Evolutionary conservation across 2,113 vertebrate genomes (phyloP), one percentile per base, ranked within the genome.

Genomic region (Myanophis thanlyinensis): DNA sequence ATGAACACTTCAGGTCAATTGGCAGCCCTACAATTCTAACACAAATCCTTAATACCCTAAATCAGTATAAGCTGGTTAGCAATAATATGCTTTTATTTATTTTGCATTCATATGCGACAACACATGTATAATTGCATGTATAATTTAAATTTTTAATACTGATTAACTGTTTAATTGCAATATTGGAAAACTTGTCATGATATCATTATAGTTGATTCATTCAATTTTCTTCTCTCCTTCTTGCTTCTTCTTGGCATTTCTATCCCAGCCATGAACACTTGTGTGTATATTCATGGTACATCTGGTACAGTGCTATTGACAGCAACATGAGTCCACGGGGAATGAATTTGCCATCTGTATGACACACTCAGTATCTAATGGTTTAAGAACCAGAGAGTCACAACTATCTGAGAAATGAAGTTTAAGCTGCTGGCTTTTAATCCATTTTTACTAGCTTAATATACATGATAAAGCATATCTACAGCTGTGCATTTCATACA

Each of bases 251-350:
- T 52, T 46, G 84, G 91, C 93, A 94, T 96, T 97, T 95, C 95
- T 54, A 95, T 95, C 96, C 93, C 59, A 95, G 59, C 54, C 93
- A 91, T 3, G 48, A 96, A 1, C 73, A 86, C 59, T 95, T 87
- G 85, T 95, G 93, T 91, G 93, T 91, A 94, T 46, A 92, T 95
- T 96, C 93, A 91, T 52, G 93, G 92, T 96, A 95, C 96, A 97
- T 96, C 96, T 97, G 96, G 91, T 94, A 93, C 88, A 94, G 86
- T 92, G 94, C 93, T 96, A 95, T 89, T 97, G 96, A 97, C 95
- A 97, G 91, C 94, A 96, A 9, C 87, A 95, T 95, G 91, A 95
- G 93, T 95, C 95, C 87, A 0, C 48, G 90, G 97, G 93, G 96
- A 96, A 91, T 59, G 92, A 92, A 94, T 94, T 51, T 95, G 89